These are phyloP conservation scores for Halcyon malimbica DNA, from an alignment of 2,113 vertebrate species.

Conservation along the genomic window DNA sequence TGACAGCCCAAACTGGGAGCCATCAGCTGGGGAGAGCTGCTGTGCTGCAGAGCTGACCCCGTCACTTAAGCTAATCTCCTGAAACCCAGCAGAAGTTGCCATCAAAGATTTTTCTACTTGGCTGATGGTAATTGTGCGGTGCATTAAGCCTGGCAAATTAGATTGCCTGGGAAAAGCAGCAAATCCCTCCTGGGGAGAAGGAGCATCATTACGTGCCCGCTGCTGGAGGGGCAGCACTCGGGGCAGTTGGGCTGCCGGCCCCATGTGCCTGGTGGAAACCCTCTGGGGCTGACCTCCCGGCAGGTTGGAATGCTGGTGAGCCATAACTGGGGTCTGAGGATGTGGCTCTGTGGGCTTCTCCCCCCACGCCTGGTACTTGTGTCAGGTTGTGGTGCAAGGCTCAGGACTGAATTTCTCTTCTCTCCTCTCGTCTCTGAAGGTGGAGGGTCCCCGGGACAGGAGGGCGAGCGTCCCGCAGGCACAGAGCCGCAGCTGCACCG, in stretches of 20 bases:
- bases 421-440: slow-evolving; percentile 70
- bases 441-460: slow-evolving; percentile 77
- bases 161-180: slow-evolving; percentile 9
- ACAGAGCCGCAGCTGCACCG: slow-evolving; percentile 85
- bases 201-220: not conserved
- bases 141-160: not conserved
- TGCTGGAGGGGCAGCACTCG: not conserved
- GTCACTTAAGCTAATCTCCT: not conserved
- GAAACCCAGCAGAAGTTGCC: slow-evolving; percentile 18
- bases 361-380: not conserved
- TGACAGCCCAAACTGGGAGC: not conserved
- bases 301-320: not conserved
- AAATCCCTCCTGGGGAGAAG: not conserved
- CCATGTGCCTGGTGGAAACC: rapidly evolving
- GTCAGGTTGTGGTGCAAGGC: rapidly evolving
- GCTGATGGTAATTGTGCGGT: not conserved
- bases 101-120: not conserved
- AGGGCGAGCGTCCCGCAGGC: slow-evolving; percentile 75
- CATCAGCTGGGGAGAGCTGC: not conserved
- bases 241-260: not conserved
- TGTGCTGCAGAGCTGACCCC: not conserved
- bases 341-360: not conserved
- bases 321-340: rapidly evolving
- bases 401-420: not conserved
- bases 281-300: not conserved